phyloP scores from a whole-genome alignment of 2,888 invertebrate genomes.

The Eustalomyia histrio region DNA sequence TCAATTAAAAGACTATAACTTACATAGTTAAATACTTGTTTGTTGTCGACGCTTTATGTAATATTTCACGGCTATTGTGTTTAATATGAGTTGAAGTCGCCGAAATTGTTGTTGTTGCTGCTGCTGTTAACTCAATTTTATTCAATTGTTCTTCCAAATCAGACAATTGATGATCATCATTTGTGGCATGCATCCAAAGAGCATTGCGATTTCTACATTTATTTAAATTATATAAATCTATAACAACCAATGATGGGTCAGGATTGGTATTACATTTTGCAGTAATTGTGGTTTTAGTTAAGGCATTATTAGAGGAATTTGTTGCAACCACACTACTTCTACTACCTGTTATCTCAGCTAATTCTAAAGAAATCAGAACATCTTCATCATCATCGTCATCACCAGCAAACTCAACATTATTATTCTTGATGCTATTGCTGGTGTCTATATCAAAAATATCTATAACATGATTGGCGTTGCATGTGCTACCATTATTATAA shows the following conservation, averaged over 20 bases:
- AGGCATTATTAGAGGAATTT: constrained; percentile 8
- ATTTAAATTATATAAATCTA: constrained; percentile 75
- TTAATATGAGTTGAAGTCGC: background rate
- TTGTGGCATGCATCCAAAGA: constrained; percentile 75
- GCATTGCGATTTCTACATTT: constrained; percentile 77
- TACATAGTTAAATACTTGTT: background rate
- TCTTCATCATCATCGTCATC: constrained; percentile 55
- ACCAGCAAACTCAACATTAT: background rate
- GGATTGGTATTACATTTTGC: background rate
- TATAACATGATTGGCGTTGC: constrained; percentile 12
- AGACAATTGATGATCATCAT: constrained; percentile 77
- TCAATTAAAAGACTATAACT: constrained; percentile 4
- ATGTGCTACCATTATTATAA: background rate
- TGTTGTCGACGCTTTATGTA: background rate
- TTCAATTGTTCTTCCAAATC: constrained; percentile 79
- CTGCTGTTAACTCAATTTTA: constrained; percentile 67
- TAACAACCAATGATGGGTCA: constrained; percentile 64
- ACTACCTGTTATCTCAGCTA: constrained; percentile 73
- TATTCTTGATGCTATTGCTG: background rate
- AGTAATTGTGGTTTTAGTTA: background rate
- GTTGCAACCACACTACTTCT: constrained; percentile 9
- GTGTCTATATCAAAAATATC: constrained; percentile 22
- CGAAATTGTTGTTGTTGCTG: constrained; percentile 19
- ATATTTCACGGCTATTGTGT: background rate
- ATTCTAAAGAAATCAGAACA: constrained; percentile 70